These are phyloP conservation scores for Emydoidea blandingii DNA, from an alignment of 2,797 vertebrate genomes.

Conservation along the genomic window DNA sequence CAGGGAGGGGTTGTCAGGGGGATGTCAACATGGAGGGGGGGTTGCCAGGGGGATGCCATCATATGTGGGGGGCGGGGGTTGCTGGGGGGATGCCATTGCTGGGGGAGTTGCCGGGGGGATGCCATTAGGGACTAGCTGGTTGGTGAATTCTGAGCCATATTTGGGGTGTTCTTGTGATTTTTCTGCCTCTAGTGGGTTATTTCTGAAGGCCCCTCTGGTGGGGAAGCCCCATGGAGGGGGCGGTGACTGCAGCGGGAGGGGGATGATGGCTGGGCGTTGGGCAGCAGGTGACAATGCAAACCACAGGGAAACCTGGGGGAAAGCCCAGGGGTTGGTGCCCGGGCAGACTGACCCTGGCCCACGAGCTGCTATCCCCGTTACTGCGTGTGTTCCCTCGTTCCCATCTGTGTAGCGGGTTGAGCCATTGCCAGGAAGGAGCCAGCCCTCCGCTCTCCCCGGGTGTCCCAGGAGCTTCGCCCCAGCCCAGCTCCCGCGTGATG, in stretches of 20 bases:
- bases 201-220: not conserved
- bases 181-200: not conserved
- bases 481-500: fast-evolving
- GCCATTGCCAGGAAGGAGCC: too few species aligned
- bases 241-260: not conserved
- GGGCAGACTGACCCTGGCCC: not conserved
- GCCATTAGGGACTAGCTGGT: not conserved
- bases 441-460: not conserved
- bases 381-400: too few species aligned
- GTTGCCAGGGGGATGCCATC: too few species aligned
- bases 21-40: too few species aligned
- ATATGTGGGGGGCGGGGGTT: too few species aligned
- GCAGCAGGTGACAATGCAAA: not conserved
- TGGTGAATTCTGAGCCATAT: not conserved
- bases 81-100: not conserved
- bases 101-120: not conserved
- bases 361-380: not conserved
- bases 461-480: fast-evolving
- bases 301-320: not conserved
- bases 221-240: not conserved
- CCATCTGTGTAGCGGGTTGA: not conserved
- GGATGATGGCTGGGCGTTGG: not conserved
- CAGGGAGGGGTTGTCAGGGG: too few species aligned
- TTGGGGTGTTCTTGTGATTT: not conserved
- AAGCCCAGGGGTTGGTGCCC: not conserved